Percentiles rank a stretch among this genome's conserved stretches.
Conservation (phyloP, 2,797 vertebrate genomes). For the Hydrolagus colliei region DNA sequence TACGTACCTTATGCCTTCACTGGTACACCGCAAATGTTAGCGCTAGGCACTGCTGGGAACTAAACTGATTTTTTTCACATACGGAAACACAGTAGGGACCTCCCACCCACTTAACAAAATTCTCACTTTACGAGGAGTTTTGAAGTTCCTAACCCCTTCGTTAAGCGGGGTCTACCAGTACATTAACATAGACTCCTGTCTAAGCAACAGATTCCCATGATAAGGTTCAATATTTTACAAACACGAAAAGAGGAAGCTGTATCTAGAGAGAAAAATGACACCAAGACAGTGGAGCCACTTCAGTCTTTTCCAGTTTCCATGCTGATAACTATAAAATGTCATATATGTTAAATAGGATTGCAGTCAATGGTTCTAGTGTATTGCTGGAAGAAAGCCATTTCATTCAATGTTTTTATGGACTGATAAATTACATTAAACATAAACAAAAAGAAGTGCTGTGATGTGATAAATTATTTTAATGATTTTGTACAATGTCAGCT, state of each 20-base stretch:
- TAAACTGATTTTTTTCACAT: no score
- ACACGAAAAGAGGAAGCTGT: neutral
- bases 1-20: no score
- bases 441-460: conserved; percentile 54
- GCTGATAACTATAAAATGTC: conserved; percentile 59
- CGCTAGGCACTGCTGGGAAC: no score
- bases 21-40: no score
- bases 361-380: conserved; percentile 51
- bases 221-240: neutral
- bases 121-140: no score
- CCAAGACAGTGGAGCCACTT: conserved; percentile 52
- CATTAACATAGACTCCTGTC: no score
- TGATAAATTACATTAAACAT: conserved; percentile 56
- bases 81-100: no score
- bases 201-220: neutral
- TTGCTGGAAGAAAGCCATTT: conserved; percentile 57
- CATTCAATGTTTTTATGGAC: conserved; percentile 55
- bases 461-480: conserved; percentile 54
- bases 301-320: conserved; percentile 47
- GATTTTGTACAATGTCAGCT: conserved; percentile 41
- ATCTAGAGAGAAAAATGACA: conserved; percentile 21
- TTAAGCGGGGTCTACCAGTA: no score
- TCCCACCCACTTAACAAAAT: no score
- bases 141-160: no score
- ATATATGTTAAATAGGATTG: conserved; percentile 60